A percentile compares a stretch with the other conserved stretches of the same genome.
These are phyloP conservation scores for Aphodius granarius DNA, from an alignment of 2,888 invertebrate genomes.

Conservation along the genomic window DNA sequence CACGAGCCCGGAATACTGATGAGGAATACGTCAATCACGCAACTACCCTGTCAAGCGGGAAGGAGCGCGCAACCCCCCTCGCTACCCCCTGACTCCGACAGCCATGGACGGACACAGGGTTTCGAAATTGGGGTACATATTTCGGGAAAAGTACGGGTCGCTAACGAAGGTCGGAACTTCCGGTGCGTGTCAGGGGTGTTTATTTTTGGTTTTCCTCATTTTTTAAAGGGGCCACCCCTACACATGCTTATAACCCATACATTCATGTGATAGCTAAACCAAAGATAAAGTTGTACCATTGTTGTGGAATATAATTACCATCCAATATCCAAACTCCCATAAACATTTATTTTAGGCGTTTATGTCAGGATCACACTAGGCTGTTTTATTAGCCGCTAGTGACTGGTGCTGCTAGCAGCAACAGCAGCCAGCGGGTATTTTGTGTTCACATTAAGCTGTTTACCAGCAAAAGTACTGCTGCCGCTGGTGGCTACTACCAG, in stretches of 20 bases:
- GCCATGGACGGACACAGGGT: neutral
- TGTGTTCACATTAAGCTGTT: too few relatives aligned
- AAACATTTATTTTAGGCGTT: too few relatives aligned
- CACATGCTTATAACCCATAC: neutral
- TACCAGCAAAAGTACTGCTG: too few relatives aligned
- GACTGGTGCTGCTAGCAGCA: too few relatives aligned
- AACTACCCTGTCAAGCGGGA: constrained; percentile 24
- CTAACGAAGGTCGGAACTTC: neutral
- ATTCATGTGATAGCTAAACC: neutral
- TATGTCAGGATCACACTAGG: too few relatives aligned
- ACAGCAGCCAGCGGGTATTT: too few relatives aligned
- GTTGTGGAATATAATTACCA: too few relatives aligned
- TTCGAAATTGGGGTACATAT: neutral
- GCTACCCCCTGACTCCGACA: neutral
- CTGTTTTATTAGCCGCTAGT: too few relatives aligned
- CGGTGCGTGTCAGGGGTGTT: neutral
- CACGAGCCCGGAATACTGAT: constrained; percentile 74
- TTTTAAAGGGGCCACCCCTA: neutral
- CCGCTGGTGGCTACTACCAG: too few relatives aligned
- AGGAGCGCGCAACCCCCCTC: neutral
- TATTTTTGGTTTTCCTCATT: neutral
- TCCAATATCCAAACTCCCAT: too few relatives aligned
- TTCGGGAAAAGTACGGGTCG: neutral
- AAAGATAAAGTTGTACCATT: too few relatives aligned
- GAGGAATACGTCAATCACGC: constrained; percentile 75